Base-by-base conservation (phyloP, 2,797 vertebrate species). In the Darevskia nairensis region DNA sequence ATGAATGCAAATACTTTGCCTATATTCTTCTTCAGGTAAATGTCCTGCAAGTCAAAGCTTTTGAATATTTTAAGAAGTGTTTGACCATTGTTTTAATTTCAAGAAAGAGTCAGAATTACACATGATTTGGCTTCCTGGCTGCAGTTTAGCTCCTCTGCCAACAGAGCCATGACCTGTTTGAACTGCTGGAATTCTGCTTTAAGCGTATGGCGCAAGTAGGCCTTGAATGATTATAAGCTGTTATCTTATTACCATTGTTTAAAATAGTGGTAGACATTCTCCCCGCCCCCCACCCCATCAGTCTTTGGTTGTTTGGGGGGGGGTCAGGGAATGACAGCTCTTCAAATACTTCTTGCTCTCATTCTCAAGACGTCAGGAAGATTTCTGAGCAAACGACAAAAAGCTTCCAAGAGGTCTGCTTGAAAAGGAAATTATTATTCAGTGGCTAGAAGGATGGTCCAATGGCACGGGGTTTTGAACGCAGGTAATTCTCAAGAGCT, bases 361-460 rank as follows among this genome's bases (percentile, higher is more conserved):
- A 2, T 69, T 75, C 39, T 90, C 76, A 19, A 86, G 68, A 89
- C 50, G 50, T 91, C 89, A 19, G 68, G 75, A 86, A 64, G 55
- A 66, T 79, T 61, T 89, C 71, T 90, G 27, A 90, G 84, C 29
- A 41, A 46, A n/a, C 27, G 10, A 10, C 64, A 64, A 82, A 86
- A 71, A 78, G 19, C 59, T 84, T 29, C 68, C 41, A 35, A 86
- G 64, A 93, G 85, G 59, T 80, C 86, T 59, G 32, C 25, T 81
- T 15, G 25, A 80, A 41, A 35, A 5, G 0, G n/a, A 44, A 1
- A 89, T 89, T 44, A 89, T 89, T 44, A 94, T 89, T 88, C 78
- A 9, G 2, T 25, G 82, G 6, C 19, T 85, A 8, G 81, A 91
- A 7, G 68, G 86, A 87, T 90, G 74, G 7, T 27, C 50, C 50